These are phyloP conservation scores for Lepas anatifera DNA, from an alignment of 2,888 invertebrate genomes.

Conservation along the genomic window DNA sequence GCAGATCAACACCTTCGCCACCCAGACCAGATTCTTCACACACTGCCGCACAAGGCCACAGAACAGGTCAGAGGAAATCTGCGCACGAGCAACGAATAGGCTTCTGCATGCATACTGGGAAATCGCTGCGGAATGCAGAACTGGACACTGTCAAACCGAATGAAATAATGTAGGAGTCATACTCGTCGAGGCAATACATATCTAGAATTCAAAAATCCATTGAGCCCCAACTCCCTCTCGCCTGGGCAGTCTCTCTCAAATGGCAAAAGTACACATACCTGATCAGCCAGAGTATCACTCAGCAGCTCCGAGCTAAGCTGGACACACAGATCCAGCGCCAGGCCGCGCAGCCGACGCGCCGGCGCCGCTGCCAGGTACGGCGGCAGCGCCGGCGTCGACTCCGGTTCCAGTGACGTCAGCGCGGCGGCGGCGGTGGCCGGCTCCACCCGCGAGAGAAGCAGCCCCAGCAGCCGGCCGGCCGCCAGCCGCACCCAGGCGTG, in stretches of 20 bases:
- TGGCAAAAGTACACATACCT: too few species aligned
- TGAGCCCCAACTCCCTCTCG: too few species aligned
- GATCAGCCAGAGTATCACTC: slow-evolving; percentile 59
- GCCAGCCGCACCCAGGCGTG: slow-evolving; percentile 76
- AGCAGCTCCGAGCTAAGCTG: slow-evolving; percentile 44
- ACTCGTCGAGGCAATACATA: too few species aligned
- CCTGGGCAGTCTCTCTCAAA: too few species aligned
- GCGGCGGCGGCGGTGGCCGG: slow-evolving; percentile 43
- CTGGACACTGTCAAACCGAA: too few species aligned
- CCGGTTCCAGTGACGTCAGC: slow-evolving; percentile 20
- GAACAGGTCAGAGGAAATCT: too few species aligned
- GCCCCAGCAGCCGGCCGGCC: slow-evolving; percentile 61
- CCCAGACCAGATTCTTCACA: slow-evolving; percentile 53
- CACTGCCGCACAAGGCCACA: too few species aligned
- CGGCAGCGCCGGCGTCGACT: slow-evolving; percentile 34
- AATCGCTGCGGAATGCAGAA: too few species aligned
- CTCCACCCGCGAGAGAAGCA: slow-evolving; percentile 52
- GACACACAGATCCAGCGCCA: slow-evolving; percentile 60
- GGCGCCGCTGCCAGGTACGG: slow-evolving; percentile 52
- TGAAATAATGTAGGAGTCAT: too few species aligned
- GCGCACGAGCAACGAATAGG: too few species aligned
- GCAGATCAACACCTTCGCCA: slow-evolving; percentile 53
- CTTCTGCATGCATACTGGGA: too few species aligned
- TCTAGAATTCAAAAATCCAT: too few species aligned
- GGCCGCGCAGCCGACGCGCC: slow-evolving; percentile 46